phyloP scores from a whole-genome alignment of 2,797 vertebrate genomes.

The Melopsittacus undulatus region DNA sequence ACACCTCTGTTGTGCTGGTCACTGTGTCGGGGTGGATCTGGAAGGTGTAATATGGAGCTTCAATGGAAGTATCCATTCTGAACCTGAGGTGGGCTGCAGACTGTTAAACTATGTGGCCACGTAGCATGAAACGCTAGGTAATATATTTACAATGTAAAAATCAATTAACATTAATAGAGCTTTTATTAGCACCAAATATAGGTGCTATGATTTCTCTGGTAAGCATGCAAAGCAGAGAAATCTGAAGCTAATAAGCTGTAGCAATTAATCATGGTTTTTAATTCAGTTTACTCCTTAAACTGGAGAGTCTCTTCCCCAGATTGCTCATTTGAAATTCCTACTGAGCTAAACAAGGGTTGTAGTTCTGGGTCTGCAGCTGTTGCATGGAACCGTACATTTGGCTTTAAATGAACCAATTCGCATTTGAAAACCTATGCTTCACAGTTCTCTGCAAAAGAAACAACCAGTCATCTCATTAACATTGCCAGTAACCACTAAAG shows the following conservation, averaged over 20 bases:
- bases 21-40: not conserved
- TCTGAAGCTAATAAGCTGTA: slow-evolving; percentile 15
- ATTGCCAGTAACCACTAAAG: slow-evolving; percentile 2
- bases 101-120: not conserved
- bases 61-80: rapidly evolving
- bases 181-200: slow-evolving; percentile 32
- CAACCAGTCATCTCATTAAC: not conserved
- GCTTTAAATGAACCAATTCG: not conserved
- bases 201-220: slow-evolving; percentile 16
- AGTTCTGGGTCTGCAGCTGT: not conserved
- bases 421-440: not conserved
- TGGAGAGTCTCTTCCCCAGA: not conserved
- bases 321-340: slow-evolving; percentile 15
- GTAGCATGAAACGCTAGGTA: not conserved
- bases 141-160: slow-evolving; percentile 35
- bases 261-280: slow-evolving; percentile 32
- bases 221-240: slow-evolving; percentile 18
- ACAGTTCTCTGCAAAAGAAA: slow-evolving; percentile 18
- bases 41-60: not conserved
- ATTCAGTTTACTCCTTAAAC: slow-evolving; percentile 29
- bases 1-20: not conserved
- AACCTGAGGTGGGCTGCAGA: not conserved
- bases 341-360: not conserved
- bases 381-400: not conserved
- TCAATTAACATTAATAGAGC: slow-evolving; percentile 16